These are phyloP conservation scores for Drosophila ezoana DNA, from an alignment of 2,888 invertebrate species.

Conservation along the genomic window DNA sequence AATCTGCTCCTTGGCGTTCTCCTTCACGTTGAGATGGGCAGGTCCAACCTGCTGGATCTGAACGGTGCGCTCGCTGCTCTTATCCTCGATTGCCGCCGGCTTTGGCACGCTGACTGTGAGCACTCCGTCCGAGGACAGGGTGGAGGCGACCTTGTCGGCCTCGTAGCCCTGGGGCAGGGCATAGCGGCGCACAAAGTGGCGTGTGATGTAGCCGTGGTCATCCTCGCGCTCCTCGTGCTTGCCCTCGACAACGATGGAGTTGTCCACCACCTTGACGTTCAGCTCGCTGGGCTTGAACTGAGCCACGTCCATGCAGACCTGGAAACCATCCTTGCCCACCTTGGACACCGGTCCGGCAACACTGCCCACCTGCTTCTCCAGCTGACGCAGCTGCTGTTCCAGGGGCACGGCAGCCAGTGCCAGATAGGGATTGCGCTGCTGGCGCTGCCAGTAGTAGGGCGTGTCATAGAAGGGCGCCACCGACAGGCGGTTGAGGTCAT, in stretches of 20 bases:
- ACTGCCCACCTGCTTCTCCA: conserved; percentile 55
- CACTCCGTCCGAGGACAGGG: conserved; percentile 92
- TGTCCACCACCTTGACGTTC: conserved; percentile 89
- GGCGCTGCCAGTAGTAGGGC: conserved; percentile 55
- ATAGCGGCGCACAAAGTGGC: conserved; percentile 91
- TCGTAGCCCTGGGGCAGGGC: conserved; percentile 89
- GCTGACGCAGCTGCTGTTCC: conserved; percentile 61
- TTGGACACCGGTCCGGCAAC: conserved; percentile 41
- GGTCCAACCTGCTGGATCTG: conserved; percentile 89
- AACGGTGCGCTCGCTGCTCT: conserved; percentile 86
- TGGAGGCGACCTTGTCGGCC: conserved; percentile 89
- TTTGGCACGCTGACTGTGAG: conserved; percentile 90
- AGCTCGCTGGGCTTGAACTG: conserved; percentile 90
- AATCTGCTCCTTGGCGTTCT: conserved; percentile 58
- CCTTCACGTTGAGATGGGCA: conserved; percentile 82
- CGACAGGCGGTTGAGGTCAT: conserved; percentile 68
- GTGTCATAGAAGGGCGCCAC: conserved; percentile 62
- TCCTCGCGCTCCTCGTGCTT: conserved; percentile 90
- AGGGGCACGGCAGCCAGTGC: conserved; percentile 45
- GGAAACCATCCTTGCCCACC: conserved; percentile 89
- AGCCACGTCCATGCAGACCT: conserved; percentile 89
- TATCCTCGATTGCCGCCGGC: conserved; percentile 75
- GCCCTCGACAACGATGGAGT: conserved; percentile 88
- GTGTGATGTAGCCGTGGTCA: conserved; percentile 90
- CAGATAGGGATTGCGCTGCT: conserved; percentile 51